Conservation (phyloP, 2,797 vertebrate genomes). For the Galaxias olidus region DNA sequence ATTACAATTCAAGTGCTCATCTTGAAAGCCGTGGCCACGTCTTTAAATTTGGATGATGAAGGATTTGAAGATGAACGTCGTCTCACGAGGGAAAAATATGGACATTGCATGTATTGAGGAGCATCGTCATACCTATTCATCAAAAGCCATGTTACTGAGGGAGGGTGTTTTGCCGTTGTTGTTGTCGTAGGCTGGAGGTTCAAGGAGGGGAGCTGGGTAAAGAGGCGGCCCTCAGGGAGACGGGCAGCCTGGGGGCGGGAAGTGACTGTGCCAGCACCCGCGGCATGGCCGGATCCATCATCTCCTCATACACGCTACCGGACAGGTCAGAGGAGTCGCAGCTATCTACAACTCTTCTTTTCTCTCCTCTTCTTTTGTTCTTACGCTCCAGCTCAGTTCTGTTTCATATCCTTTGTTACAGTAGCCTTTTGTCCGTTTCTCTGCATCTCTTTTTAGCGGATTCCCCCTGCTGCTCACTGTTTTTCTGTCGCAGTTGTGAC, state of each 20-base stretch:
- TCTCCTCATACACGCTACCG: conserved; percentile 96
- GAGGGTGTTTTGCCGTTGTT: neutral
- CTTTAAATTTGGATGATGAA: too few relatives aligned
- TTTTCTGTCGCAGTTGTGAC: neutral
- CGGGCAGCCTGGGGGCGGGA: conserved; percentile 90
- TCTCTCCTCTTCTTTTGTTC: neutral
- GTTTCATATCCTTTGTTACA: neutral
- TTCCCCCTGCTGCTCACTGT: neutral
- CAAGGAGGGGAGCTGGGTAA: conserved; percentile 89
- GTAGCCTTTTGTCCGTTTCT: neutral
- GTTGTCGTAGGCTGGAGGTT: conserved; percentile 87
- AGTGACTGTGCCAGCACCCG: conserved; percentile 97
- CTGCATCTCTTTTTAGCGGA: neutral
- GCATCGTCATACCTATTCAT: neutral
- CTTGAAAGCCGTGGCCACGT: too few relatives aligned
- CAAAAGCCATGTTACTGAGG: neutral
- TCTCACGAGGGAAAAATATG: too few relatives aligned
- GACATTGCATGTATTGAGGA: neutral
- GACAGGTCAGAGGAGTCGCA: conserved; percentile 81
- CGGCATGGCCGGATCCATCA: conserved; percentile 98
- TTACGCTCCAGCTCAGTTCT: neutral
- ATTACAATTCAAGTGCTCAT: too few relatives aligned
- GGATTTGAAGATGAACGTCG: too few relatives aligned
- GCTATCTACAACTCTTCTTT: neutral
- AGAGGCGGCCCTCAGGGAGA: conserved; percentile 89